These are phyloP conservation scores for Cyclophora albipunctata DNA, from an alignment of 2,888 invertebrate genomes.

Conservation along the genomic window DNA sequence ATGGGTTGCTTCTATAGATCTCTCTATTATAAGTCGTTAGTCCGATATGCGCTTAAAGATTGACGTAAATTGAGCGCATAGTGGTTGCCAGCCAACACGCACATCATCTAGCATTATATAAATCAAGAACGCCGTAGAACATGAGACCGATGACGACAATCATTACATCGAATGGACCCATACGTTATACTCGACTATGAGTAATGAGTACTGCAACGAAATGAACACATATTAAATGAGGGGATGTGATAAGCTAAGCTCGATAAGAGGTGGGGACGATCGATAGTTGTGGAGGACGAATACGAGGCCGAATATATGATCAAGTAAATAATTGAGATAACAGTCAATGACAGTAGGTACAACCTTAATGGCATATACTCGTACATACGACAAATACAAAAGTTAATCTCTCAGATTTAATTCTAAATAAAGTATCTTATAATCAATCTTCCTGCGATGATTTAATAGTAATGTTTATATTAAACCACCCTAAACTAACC, in stretches of 20 bases:
- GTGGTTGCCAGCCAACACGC: conserved; percentile 36
- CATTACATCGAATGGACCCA: conserved; percentile 19
- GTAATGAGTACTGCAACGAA: too few relatives aligned
- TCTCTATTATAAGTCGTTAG: conserved; percentile 40
- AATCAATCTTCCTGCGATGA: too few relatives aligned
- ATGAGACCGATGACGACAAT: conserved; percentile 11
- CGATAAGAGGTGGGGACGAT: conserved; percentile 5
- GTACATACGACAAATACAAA: too few relatives aligned
- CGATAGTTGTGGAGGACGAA: conserved; percentile 11
- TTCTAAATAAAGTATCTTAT: too few relatives aligned
- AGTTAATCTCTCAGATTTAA: too few relatives aligned
- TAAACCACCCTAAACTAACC: too few relatives aligned
- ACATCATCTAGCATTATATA: conserved; percentile 28
- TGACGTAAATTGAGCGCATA: conserved; percentile 47
- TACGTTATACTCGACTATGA: not conserved
- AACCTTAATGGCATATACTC: too few relatives aligned
- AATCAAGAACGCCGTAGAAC: conserved; percentile 18
- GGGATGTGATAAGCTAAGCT: conserved; percentile 20
- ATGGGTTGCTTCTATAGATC: too few relatives aligned
- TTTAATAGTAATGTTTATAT: too few relatives aligned
- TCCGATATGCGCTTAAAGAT: conserved; percentile 38
- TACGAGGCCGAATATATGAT: too few relatives aligned
- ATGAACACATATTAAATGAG: conserved; percentile 7
- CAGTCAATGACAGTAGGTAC: too few relatives aligned
- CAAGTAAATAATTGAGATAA: too few relatives aligned